Evolutionary conservation across 2,797 vertebrate species (phyloP), one percentile per base, ranked within the genome.

Genomic region (Antrozous pallidus): DNA sequence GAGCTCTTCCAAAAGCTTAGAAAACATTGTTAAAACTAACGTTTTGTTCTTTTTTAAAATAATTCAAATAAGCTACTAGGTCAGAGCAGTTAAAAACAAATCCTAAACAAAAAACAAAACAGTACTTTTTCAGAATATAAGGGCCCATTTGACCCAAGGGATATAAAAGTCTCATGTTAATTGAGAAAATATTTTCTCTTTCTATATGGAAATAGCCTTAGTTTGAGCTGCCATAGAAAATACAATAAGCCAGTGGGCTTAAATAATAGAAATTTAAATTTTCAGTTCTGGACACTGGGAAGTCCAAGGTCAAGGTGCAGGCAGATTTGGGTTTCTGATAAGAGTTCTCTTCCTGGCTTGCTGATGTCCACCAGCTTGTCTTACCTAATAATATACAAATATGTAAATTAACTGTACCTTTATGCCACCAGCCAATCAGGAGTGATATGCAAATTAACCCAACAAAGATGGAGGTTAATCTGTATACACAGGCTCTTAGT

Each of bases 21-120:
- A 75, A 93, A 94, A 87, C 40, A 85, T 38, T 22, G 49, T 33
- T 26, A 49, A 88, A 40, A 69, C 13, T 22, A 75, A 54, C 58
- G 28, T 58, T 81, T 81, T 90, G 3, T 65, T 89, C 36, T 84
- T 80, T 58, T 20, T 31, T 26, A 85, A 85, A 78, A 70, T 82
- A 77, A 56, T 89, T 92, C 42, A 81, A 88, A 73, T 38, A 77
- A 58, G n/a, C 58, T 87, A 45, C 36, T 40, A 74, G 47, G 65
- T 91, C 70, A 93, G 65, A 75, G 16, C 9, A 38, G 17, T 67
- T 45, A 74, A 80, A 91, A 89, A 79, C 13, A 81, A 80, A 91
- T 47, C 36, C 81, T 24, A 54, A 94, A 67, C 33, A 45, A 94
- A 86, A 95, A 82, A 88, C 28, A 28, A 40, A 92, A 14, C 11